Evolutionary conservation across 2,113 vertebrate genomes (phyloP).

Genomic region (Gallinago media): DNA sequence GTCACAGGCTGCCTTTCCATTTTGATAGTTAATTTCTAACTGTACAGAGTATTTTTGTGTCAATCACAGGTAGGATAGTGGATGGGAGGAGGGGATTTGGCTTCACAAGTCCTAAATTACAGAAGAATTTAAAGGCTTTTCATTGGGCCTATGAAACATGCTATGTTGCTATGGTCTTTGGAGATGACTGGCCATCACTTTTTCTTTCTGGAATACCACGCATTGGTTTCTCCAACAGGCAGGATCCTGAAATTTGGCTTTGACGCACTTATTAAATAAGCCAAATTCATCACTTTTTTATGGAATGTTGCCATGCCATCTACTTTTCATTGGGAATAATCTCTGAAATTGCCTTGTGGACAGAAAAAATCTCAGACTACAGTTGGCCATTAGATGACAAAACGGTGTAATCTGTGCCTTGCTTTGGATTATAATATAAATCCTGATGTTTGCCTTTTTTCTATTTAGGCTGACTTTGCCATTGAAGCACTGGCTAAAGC

Average conservation of each 20-base stretch:
- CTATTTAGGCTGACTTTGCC: constrained; percentile 89
- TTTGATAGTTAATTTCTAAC: not conserved
- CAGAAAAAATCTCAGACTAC: not conserved
- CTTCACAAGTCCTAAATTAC: not conserved
- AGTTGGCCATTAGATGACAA: not conserved
- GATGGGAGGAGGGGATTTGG: fast-evolving
- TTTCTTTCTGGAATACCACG: not conserved
- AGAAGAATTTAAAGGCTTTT: not conserved
- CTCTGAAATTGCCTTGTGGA: not conserved
- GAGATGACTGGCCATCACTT: not conserved
- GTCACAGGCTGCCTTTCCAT: not conserved
- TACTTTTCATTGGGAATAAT: not conserved
- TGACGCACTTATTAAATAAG: not conserved
- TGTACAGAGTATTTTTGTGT: not conserved
- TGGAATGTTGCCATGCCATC: not conserved
- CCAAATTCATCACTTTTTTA: not conserved
- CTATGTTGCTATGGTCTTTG: not conserved
- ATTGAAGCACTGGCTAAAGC: constrained; percentile 97
- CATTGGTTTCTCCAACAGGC: not conserved
- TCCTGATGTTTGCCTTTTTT: not conserved
- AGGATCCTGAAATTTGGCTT: not conserved
- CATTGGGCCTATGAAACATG: not conserved
- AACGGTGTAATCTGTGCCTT: not conserved
- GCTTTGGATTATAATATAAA: not conserved
- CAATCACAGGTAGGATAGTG: not conserved